Evolutionary conservation across 2,113 vertebrate genomes (phyloP), one percentile per base, ranked within the genome.

Genomic region (Ceyx melanurus): DNA sequence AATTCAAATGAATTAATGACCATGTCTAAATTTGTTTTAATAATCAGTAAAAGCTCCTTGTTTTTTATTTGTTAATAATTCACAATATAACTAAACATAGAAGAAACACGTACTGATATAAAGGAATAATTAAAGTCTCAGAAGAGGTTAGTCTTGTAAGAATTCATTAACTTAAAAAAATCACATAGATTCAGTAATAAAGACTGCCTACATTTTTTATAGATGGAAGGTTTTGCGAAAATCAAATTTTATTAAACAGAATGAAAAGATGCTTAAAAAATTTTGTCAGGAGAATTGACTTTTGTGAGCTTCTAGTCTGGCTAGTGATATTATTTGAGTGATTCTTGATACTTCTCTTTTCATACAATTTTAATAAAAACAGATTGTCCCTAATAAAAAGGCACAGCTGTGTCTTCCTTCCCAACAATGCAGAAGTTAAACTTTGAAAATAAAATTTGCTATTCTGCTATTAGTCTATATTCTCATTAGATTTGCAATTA

Each of bases 281-380:
- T 50, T 28, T 68, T 78, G 20, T 56, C 72, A 70, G 65, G 29
- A 91, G 20, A 13, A 83, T 51, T 92, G 82, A 80, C 35, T 76
- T 86, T 84, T 84, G 92, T 79, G 33, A 75, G 53, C 2, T 18
- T 66, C 9, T 54, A 92, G 17, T 72, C 67, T 71, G 45, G 50
- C 48, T 66, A 25, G 11, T 23, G 56, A 90, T 92, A 74, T 72
- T 54, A 74, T 46, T 45, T 86, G 45, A 94, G 9, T 95, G 94
- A 94, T 50, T 23, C 70, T 79, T 72, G 91, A 74, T 86, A 65
- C 6, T 71, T 66, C 19, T 76, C 48, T 90, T 92, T 86, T 64
- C 26, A 60, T 75, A 81, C 22, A 73, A 64, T 33, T 88, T 87
- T 84, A 94, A 96, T 96, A 94, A 95, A 96, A 97, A 88, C 82